Evolutionary conservation across 2,113 vertebrate genomes (phyloP).

Genomic region (Apodemus speciosus): DNA sequence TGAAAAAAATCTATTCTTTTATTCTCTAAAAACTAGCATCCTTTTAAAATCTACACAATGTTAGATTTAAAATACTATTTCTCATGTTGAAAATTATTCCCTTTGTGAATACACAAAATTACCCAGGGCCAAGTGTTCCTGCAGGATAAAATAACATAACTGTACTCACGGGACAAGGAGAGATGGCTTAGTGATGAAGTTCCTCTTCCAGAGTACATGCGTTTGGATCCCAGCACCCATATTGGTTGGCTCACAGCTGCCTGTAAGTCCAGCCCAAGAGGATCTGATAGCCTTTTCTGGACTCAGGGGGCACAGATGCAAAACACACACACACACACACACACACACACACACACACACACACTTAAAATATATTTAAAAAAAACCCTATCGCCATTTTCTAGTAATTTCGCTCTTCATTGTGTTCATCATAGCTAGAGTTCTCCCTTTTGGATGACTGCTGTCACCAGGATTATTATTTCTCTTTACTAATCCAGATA

Average conservation of each 20-base stretch:
- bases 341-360: background rate
- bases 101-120: slow-evolving; percentile 18
- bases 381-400: background rate
- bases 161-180: background rate
- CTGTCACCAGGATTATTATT: background rate
- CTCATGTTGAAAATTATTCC: background rate
- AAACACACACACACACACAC: background rate
- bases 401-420: background rate
- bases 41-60: slow-evolving; percentile 1
- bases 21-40: background rate
- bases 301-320: background rate
- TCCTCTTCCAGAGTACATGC: background rate
- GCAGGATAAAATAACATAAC: background rate
- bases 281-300: background rate
- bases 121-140: background rate
- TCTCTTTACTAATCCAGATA: background rate
- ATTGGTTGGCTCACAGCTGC: background rate
- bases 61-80: slow-evolving; percentile 26
- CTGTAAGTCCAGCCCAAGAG: background rate
- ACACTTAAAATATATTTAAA: background rate
- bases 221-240: background rate
- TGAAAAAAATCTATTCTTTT: background rate
- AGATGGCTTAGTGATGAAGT: background rate
- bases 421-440: background rate
- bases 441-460: background rate